phyloP scores from a whole-genome alignment of 92 coral and sea anemone genomes.

The Pocillopora grandis region DNA sequence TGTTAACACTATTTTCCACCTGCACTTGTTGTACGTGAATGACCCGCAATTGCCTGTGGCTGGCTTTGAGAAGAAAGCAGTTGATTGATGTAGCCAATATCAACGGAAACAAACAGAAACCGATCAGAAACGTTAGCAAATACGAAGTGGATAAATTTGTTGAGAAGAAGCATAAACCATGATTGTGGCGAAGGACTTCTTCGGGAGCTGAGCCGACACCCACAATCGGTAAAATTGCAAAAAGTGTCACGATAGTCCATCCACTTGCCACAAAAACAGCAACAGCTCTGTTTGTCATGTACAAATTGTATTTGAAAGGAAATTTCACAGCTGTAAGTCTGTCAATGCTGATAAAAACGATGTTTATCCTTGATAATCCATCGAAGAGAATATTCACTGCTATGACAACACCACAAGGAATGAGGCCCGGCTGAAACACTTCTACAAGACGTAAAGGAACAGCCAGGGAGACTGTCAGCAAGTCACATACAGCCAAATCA shows the following conservation, averaged over 20 bases:
- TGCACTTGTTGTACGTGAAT: slow-evolving; percentile 50
- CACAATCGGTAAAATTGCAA: slow-evolving; percentile 20
- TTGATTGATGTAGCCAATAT: slow-evolving; percentile 60
- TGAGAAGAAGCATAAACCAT: slow-evolving; percentile 55
- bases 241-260: slow-evolving; percentile 15
- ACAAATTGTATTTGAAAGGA: slow-evolving; percentile 50
- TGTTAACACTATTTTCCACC: slow-evolving; percentile 13
- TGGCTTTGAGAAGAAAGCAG: slow-evolving; percentile 58
- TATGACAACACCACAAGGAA: slow-evolving; percentile 40
- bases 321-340: slow-evolving; percentile 62
- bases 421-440: slow-evolving; percentile 26
- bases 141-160: slow-evolving; percentile 39
- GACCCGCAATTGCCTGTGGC: slow-evolving; percentile 58
- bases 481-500: slow-evolving; percentile 53
- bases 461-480: slow-evolving; percentile 40
- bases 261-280: slow-evolving; percentile 2
- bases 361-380: slow-evolving; percentile 66
- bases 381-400: slow-evolving; percentile 60
- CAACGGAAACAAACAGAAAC: slow-evolving; percentile 44
- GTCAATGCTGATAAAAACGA: slow-evolving; percentile 56
- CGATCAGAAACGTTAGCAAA: slow-evolving; percentile 32
- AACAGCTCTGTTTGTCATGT: slow-evolving; percentile 4
- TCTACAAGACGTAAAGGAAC: slow-evolving; percentile 57
- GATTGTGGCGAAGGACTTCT: slow-evolving; percentile 11
- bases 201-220: slow-evolving; percentile 44